Percentiles rank a stretch among this genome's conserved stretches.
These are phyloP conservation scores for Eupithecia insigniata DNA, from an alignment of 2,888 invertebrate species.

Conservation along the genomic window DNA sequence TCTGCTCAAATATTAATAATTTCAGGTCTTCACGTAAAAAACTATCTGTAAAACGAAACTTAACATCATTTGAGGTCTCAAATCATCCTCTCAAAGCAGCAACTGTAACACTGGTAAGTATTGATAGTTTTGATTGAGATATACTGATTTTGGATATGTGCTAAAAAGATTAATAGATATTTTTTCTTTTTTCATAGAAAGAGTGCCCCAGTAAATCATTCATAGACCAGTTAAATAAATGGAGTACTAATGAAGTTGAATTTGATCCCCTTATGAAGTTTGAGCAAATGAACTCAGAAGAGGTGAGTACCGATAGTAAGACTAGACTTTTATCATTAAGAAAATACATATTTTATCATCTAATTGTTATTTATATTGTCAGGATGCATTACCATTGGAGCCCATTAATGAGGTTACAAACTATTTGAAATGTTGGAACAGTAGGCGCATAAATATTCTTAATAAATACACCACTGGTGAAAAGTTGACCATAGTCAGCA, in stretches of 20 bases:
- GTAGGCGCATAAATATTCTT: constrained; percentile 90
- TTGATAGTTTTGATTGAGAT: not conserved
- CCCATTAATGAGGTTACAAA: constrained; percentile 58
- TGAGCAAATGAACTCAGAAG: constrained; percentile 70
- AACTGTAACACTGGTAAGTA: constrained; percentile 57
- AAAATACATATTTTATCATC: not conserved
- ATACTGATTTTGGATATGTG: not conserved
- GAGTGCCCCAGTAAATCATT: constrained; percentile 63
- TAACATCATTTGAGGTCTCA: constrained; percentile 63
- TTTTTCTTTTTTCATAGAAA: constrained; percentile 60
- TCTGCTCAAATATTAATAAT: constrained; percentile 57
- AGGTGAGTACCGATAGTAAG: constrained; percentile 54
- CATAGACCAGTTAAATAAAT: constrained; percentile 72
- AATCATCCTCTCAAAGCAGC: constrained; percentile 72
- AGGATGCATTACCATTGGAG: constrained; percentile 57
- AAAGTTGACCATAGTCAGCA: constrained; percentile 95
- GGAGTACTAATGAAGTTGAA: constrained; percentile 73
- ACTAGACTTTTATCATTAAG: not conserved
- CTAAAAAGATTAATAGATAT: constrained; percentile 8
- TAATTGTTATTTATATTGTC: constrained; percentile 20
- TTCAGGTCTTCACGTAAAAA: constrained; percentile 60
- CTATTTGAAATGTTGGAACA: constrained; percentile 90
- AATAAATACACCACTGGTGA: constrained; percentile 97
- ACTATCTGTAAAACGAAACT: constrained; percentile 13
- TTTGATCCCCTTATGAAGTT: constrained; percentile 74